Percentiles rank a stretch among this genome's conserved stretches.
phyloP scores from a whole-genome alignment of 2,797 vertebrate species.

The Sebastes dallii region DNA sequence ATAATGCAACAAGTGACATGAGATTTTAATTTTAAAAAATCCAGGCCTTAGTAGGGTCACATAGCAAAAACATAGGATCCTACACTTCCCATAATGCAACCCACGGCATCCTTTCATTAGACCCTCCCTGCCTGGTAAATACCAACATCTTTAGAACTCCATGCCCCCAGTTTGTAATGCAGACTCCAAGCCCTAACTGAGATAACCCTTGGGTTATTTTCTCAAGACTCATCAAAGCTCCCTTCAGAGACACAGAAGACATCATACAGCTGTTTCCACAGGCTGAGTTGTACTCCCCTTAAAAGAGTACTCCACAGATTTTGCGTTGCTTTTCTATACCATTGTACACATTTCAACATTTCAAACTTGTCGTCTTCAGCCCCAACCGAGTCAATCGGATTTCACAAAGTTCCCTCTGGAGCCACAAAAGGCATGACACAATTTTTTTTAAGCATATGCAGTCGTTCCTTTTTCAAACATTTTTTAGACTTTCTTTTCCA shows the following conservation, averaged over 20 bases:
- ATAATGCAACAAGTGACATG: background rate
- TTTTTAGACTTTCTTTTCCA: no score
- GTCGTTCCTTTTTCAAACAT: no score
- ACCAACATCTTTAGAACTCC: background rate
- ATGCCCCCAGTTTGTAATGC: background rate
- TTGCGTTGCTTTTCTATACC: background rate
- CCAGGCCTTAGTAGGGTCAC: background rate
- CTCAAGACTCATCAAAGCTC: constrained; percentile 1
- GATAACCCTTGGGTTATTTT: constrained; percentile 24
- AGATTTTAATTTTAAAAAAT: background rate
- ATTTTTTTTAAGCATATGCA: no score
- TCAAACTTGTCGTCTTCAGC: no score
- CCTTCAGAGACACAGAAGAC: constrained; percentile 9
- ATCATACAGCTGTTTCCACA: constrained; percentile 3
- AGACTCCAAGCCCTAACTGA: background rate
- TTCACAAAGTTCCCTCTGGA: no score
- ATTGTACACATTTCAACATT: background rate
- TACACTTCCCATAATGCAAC: background rate
- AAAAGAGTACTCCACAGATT: background rate
- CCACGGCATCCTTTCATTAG: background rate
- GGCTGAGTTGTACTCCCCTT: background rate
- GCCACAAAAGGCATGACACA: no score
- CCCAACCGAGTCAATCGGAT: no score
- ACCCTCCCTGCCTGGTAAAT: background rate
- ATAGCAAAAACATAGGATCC: background rate